These are phyloP conservation scores for Oscheius myriophilus DNA, from an alignment of 2,888 invertebrate genomes.

Conservation along the genomic window DNA sequence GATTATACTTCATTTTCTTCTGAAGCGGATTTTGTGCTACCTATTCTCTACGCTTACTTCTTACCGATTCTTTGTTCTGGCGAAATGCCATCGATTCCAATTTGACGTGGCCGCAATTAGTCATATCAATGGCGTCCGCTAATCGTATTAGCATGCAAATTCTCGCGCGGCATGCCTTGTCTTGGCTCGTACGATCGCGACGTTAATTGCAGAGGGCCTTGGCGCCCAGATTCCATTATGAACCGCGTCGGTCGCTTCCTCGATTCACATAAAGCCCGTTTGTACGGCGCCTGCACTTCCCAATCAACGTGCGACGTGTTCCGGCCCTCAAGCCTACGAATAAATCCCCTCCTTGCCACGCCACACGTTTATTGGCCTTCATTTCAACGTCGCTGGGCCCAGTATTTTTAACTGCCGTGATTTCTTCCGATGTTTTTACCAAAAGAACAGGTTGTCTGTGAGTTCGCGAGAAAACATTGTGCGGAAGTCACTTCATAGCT, in stretches of 20 bases:
- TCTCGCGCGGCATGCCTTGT: conserved; percentile 5
- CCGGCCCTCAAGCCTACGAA: conserved; percentile 8
- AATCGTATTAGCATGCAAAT: conserved; percentile 30
- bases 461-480: no score
- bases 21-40: background rate
- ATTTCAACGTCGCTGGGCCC: no score
- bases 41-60: background rate
- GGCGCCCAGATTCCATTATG: conserved; percentile 29
- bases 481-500: no score
- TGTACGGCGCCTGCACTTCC: conserved; percentile 27
- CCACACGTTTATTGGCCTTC: no score
- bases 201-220: conserved; percentile 26
- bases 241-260: conserved; percentile 28
- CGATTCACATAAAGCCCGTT: conserved; percentile 18
- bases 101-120: conserved; percentile 10
- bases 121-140: conserved; percentile 28
- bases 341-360: conserved; percentile 5
- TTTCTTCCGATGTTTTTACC: no score
- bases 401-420: no score
- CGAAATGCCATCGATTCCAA: conserved; percentile 2
- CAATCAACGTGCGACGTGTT: conserved; percentile 24
- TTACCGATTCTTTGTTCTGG: background rate
- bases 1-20: no score
- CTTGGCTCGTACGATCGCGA: conserved; percentile 23
- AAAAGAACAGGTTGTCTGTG: no score